These are phyloP conservation scores for Glaucopsyche alexis DNA, from an alignment of 2,888 invertebrate genomes.

Conservation along the genomic window DNA sequence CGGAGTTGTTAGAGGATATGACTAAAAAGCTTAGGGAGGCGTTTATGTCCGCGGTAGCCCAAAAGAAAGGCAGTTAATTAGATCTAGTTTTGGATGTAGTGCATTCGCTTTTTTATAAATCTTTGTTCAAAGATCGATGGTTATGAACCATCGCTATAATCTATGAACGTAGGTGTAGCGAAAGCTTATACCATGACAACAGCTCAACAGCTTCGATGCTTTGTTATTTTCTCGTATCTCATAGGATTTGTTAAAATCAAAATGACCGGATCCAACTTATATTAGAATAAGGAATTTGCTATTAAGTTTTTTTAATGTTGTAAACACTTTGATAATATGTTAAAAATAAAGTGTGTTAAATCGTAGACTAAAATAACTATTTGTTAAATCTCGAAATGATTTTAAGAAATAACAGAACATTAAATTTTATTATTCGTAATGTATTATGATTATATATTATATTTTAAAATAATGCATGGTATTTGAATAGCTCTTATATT, in stretches of 20 bases:
- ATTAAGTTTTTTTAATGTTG: conserved; percentile 34
- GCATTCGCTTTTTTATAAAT: conserved; percentile 39
- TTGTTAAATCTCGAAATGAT: conserved; percentile 35
- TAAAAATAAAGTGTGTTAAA: conserved; percentile 37
- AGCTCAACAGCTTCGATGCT: conserved; percentile 33
- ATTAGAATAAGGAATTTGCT: conserved; percentile 38
- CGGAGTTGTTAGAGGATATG: conserved; percentile 84
- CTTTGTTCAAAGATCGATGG: conserved; percentile 48
- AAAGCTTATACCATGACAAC: conserved; percentile 33
- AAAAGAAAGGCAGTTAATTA: conserved; percentile 59
- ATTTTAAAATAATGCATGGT: conserved; percentile 46
- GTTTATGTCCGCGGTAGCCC: conserved; percentile 82
- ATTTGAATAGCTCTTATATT: conserved; percentile 44
- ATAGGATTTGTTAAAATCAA: conserved; percentile 37
- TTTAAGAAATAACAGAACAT: conserved; percentile 38
- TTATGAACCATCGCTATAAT: conserved; percentile 35
- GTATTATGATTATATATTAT: conserved; percentile 34
- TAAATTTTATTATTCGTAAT: conserved; percentile 40
- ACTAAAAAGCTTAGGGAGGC: conserved; percentile 83
- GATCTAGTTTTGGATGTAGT: conserved; percentile 30
- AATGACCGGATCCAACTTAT: conserved; percentile 39
- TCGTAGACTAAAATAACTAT: conserved; percentile 30
- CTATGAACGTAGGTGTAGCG: conserved; percentile 32
- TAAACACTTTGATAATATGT: conserved; percentile 42
- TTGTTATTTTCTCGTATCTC: conserved; percentile 33